A percentile compares a stretch with the other conserved stretches of the same genome.
phyloP scores from a whole-genome alignment of 2,113 vertebrate genomes.

The Platysternon megacephalum region DNA sequence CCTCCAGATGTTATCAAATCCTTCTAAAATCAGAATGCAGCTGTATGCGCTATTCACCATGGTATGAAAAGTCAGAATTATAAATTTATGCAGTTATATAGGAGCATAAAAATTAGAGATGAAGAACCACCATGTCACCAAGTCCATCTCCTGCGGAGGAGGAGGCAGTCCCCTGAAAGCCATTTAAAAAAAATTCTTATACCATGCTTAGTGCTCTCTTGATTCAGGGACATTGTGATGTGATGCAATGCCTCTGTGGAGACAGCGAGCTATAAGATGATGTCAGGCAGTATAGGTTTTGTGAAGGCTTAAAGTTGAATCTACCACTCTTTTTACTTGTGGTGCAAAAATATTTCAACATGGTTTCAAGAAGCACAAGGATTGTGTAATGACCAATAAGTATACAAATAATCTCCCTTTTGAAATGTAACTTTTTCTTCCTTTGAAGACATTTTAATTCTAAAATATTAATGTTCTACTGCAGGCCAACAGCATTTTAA shows the following conservation, averaged over 20 bases:
- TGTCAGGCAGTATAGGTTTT: not conserved
- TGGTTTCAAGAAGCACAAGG: not conserved
- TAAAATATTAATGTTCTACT: not conserved
- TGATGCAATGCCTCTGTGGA: not conserved
- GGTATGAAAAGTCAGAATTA: not conserved
- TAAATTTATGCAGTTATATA: accelerated
- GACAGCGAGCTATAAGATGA: accelerated
- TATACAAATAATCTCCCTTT: not conserved
- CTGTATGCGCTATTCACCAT: not conserved
- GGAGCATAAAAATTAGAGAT: not conserved
- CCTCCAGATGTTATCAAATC: not conserved
- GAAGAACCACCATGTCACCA: not conserved
- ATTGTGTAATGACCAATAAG: not conserved
- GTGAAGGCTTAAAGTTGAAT: accelerated
- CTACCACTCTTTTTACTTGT: not conserved
- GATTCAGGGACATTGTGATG: not conserved
- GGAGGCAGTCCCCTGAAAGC: not conserved
- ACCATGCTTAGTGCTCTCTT: not conserved
- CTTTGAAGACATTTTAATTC: conserved; percentile 18
- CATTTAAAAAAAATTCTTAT: not conserved
- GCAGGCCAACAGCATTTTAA: not conserved
- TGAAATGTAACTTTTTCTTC: not conserved
- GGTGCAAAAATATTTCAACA: not conserved
- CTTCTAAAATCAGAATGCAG: not conserved
- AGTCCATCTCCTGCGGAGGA: not conserved